phyloP scores from a whole-genome alignment of 2,888 invertebrate species.

The Melitaea athalia region DNA sequence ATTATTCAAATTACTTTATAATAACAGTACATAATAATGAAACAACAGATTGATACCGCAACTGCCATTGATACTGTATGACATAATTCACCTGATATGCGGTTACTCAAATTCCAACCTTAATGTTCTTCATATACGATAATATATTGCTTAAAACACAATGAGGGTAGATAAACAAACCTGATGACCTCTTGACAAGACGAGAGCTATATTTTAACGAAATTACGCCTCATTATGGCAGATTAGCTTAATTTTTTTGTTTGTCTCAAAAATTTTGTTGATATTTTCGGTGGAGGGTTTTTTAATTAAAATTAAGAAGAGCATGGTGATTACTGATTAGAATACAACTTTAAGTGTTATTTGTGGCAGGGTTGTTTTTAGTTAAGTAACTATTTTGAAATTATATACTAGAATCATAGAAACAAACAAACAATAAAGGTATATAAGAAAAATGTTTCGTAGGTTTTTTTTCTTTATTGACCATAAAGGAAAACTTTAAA shows the following conservation, averaged over 20 bases:
- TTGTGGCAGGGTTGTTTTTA: too few relatives aligned
- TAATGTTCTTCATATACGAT: neutral
- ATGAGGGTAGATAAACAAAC: neutral
- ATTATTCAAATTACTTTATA: constrained; percentile 5
- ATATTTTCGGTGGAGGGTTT: neutral
- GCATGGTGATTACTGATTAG: neutral
- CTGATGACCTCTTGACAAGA: constrained; percentile 25
- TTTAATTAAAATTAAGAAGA: neutral
- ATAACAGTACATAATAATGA: neutral
- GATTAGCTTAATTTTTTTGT: constrained; percentile 26
- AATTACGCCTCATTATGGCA: constrained; percentile 24
- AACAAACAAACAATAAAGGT: too few relatives aligned
- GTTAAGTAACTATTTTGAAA: too few relatives aligned
- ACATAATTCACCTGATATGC: neutral
- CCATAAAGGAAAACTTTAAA: too few relatives aligned
- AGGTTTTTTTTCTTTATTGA: too few relatives aligned
- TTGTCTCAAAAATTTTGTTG: constrained; percentile 1
- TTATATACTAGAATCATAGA: too few relatives aligned
- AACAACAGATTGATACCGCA: constrained; percentile 15
- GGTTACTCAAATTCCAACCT: neutral
- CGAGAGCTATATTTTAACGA: constrained; percentile 23
- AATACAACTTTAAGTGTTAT: neutral
- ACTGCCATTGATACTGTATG: constrained; percentile 17
- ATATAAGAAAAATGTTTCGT: too few relatives aligned
- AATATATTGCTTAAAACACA: neutral